These are phyloP conservation scores for Brachyhypopomus gauderio DNA, from an alignment of 2,113 vertebrate species.

Conservation along the genomic window DNA sequence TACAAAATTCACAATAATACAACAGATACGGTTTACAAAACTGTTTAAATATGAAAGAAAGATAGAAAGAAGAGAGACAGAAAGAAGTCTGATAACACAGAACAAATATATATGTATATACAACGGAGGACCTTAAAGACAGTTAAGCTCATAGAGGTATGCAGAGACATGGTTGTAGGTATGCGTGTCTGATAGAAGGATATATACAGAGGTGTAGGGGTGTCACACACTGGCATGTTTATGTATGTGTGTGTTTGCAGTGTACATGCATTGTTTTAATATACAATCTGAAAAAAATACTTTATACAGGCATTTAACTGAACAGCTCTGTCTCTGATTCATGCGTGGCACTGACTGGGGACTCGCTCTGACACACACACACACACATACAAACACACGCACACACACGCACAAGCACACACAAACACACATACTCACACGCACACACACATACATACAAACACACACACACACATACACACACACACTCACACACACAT, in stretches of 20 bases:
- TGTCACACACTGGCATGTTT: background rate
- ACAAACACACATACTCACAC: constrained; percentile 6
- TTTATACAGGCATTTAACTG: constrained; percentile 36
- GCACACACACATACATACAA: too few species aligned
- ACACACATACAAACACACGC: constrained; percentile 26
- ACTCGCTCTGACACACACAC: constrained; percentile 41
- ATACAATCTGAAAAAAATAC: constrained; percentile 27
- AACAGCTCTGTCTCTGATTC: constrained; percentile 47
- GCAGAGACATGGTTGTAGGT: background rate
- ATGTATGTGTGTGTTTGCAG: background rate
- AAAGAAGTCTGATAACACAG: constrained; percentile 34
- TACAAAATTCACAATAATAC: constrained; percentile 11
- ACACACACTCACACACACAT: background rate
- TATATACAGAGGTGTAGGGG: background rate
- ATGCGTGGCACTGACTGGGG: constrained; percentile 46
- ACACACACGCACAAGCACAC: constrained; percentile 15
- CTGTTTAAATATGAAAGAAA: constrained; percentile 5
- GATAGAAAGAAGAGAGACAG: constrained; percentile 6
- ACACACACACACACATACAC: too few species aligned
- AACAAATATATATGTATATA: constrained; percentile 13
- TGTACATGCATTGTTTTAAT: constrained; percentile 48
- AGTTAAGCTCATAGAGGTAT: constrained; percentile 19
- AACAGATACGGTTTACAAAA: constrained; percentile 38
- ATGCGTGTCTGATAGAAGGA: background rate
- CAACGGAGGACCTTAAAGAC: constrained; percentile 32